phyloP scores from a whole-genome alignment of 1,140 invertebrate species.

The Bombus soroeensis region DNA sequence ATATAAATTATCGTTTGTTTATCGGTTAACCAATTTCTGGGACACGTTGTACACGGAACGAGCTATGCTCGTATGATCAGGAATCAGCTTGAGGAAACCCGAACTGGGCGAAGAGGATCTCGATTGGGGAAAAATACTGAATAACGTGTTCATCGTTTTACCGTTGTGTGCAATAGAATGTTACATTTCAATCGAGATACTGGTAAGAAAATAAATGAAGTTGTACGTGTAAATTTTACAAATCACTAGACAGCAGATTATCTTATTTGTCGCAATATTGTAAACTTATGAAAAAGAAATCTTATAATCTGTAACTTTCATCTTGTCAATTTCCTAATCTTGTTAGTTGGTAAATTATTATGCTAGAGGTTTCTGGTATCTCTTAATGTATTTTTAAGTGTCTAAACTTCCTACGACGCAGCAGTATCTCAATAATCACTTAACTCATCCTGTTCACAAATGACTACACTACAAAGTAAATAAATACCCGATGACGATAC shows the following conservation, averaged over 20 bases:
- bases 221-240: not conserved
- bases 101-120: not conserved
- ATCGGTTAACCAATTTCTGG: not conserved
- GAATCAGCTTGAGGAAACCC: not conserved
- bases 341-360: not conserved
- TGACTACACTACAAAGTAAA: no score
- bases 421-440: not conserved
- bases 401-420: not conserved
- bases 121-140: not conserved
- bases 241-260: not conserved
- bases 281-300: no score
- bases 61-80: not conserved
- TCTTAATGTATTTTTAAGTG: not conserved
- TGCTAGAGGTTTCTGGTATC: not conserved
- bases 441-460: not conserved
- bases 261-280: no score
- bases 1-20: constrained; percentile 1
- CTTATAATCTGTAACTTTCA: not conserved
- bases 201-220: not conserved
- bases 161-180: not conserved
- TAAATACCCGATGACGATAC: not conserved
- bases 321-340: not conserved
- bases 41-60: not conserved
- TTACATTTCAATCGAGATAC: not conserved
- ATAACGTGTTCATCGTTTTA: not conserved